phyloP scores from a whole-genome alignment of 1,140 invertebrate genomes.

The Calliphora vicina region DNA sequence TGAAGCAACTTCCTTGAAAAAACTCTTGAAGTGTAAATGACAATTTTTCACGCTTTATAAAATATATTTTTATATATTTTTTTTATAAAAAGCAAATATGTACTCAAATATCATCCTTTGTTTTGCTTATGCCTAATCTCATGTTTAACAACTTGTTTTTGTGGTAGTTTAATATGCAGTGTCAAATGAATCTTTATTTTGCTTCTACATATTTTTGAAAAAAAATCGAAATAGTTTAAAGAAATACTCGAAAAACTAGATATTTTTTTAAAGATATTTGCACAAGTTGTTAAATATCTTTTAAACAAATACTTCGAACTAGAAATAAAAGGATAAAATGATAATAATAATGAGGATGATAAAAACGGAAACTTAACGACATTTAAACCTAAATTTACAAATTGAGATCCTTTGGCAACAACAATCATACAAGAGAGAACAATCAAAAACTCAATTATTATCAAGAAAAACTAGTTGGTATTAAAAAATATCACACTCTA shows the following conservation, averaged over 20 bases:
- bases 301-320: background rate
- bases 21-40: slow-evolving; percentile 63
- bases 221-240: slow-evolving; percentile 44
- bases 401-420: slow-evolving; percentile 28
- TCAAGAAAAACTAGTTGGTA: slow-evolving; percentile 27
- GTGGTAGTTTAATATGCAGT: slow-evolving; percentile 59
- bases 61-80: slow-evolving; percentile 54
- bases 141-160: slow-evolving; percentile 32
- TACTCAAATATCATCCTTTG: background rate
- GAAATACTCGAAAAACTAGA: slow-evolving; percentile 55
- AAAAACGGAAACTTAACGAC: slow-evolving; percentile 35
- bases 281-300: slow-evolving; percentile 48
- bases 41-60: slow-evolving; percentile 63
- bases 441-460: background rate
- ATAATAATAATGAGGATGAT: slow-evolving; percentile 28
- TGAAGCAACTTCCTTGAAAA: slow-evolving; percentile 27
- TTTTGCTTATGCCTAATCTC: slow-evolving; percentile 33
- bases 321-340: slow-evolving; percentile 22
- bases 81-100: slow-evolving; percentile 47
- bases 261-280: slow-evolving; percentile 48
- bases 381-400: slow-evolving; percentile 37
- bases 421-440: background rate
- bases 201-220: slow-evolving; percentile 45
- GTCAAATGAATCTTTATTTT: slow-evolving; percentile 48
- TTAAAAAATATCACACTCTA: background rate